Base-by-base conservation (phyloP, 2,113 vertebrate genomes). In the Laterallus jamaicensis region DNA sequence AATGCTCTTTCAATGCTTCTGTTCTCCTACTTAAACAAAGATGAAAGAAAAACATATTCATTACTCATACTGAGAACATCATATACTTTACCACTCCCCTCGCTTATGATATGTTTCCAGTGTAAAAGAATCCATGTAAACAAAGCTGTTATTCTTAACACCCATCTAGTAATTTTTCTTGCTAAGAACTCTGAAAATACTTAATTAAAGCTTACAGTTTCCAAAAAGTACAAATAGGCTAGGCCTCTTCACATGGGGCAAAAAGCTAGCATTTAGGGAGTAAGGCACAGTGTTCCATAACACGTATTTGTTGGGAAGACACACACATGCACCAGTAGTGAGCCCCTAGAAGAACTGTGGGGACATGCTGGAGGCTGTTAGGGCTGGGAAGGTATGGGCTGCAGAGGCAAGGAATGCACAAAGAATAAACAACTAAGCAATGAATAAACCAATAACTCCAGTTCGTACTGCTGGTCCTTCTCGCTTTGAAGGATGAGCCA, bases 401-500 rank as follows among this genome's bases (percentile, higher is more conserved):
- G 32, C 6, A 18, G 44, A 68, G 77, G 77, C 16, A 55, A 82
- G 56, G 44, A 82, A 56, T 1, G n/a, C 15, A 37, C 50, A 59
- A 37, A 90, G 31, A 75, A 70, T 26, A 75, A 87, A 52, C 12
- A 67, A 26, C 16, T 28, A 35, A 63, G 16, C 62, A 49, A 68
- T 82, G 59, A 82, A 69, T 6, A 44, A 62, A 62, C 28, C 44
- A 24, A 2, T 35, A 47, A n/a, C 42, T 84, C 42, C 39, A 15
- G 1, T 42, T 56, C 39, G 91, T 49, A 39, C 40, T 64, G 74
- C 47, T 22, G 31, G 13, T 35, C 18, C 49, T 21, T n/a, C 68
- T 25, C 60, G 35, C 54, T 80, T 50, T 77, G 90, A 88, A 86
- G 85, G 88, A 94, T 90, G 87, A 96, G 56, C 13, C 75, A 64